These are phyloP conservation scores for Acanthisitta chloris DNA, from an alignment of 2,113 vertebrate species.

Conservation along the genomic window DNA sequence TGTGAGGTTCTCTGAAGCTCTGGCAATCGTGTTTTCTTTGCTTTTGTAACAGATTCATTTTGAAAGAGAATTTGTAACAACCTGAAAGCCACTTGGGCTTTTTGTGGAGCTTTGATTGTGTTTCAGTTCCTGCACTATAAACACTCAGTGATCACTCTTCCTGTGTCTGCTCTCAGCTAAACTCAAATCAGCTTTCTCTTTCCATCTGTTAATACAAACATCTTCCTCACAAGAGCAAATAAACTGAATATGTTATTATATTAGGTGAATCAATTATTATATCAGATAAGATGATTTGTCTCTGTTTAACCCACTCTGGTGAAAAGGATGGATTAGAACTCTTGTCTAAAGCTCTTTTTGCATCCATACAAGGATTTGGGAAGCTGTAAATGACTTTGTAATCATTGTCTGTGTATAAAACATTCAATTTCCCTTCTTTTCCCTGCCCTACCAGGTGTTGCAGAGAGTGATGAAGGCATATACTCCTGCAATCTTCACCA, in stretches of 20 bases:
- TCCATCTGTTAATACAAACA: neutral
- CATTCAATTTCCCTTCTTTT: neutral
- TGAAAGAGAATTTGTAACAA: neutral
- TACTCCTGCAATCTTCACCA: slow-evolving; percentile 95
- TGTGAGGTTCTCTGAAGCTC: neutral
- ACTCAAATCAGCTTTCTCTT: neutral
- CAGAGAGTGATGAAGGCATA: slow-evolving; percentile 79
- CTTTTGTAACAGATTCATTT: neutral
- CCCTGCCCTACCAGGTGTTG: slow-evolving; percentile 36
- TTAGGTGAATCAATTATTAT: neutral
- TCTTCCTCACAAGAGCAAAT: neutral
- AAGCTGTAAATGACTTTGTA: neutral
- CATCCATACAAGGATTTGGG: neutral
- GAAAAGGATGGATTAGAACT: neutral
- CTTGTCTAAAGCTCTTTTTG: neutral
- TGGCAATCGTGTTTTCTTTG: neutral
- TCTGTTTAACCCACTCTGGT: neutral
- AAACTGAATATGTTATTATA: neutral
- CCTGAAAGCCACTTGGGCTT: neutral
- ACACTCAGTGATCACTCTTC: neutral
- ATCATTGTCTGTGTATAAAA: neutral
- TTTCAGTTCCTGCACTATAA: neutral
- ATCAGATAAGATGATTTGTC: neutral
- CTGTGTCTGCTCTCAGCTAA: neutral
- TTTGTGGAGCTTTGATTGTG: neutral